Conservation (phyloP, 1,140 invertebrate genomes). For the Muscidifurax raptorellus region DNA sequence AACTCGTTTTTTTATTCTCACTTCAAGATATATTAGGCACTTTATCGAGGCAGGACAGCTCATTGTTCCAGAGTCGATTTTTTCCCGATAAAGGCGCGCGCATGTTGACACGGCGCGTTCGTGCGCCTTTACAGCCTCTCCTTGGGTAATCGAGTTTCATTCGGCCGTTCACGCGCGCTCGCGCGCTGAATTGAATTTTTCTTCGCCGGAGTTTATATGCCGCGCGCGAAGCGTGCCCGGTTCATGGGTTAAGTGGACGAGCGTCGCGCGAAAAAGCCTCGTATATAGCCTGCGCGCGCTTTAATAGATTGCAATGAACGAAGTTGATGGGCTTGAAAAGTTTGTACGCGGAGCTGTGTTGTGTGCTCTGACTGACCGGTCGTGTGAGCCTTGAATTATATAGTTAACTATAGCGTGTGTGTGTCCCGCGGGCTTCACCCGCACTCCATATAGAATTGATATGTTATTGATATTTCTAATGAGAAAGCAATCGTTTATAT, state of each 20-base stretch:
- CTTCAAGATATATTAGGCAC: too few relatives aligned
- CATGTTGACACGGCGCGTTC: background rate
- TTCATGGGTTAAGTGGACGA: slow-evolving; percentile 45
- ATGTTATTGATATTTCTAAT: too few relatives aligned
- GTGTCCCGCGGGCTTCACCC: too few relatives aligned
- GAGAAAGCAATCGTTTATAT: too few relatives aligned
- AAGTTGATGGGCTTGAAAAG: background rate
- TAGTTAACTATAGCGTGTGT: too few relatives aligned
- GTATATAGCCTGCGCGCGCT: background rate
- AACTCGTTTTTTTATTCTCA: too few relatives aligned
- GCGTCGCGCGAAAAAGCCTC: slow-evolving; percentile 4
- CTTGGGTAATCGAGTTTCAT: slow-evolving; percentile 38
- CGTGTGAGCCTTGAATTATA: slow-evolving; percentile 1
- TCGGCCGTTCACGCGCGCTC: background rate
- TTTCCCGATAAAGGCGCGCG: background rate
- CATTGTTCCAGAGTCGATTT: background rate
- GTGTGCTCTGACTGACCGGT: slow-evolving; percentile 7
- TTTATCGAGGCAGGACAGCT: background rate
- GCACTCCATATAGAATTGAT: too few relatives aligned
- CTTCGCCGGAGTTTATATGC: slow-evolving; percentile 6
- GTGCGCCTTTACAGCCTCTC: background rate
- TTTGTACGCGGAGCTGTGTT: background rate
- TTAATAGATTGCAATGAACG: slow-evolving; percentile 26
- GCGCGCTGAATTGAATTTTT: slow-evolving; percentile 39
- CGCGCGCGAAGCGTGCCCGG: background rate